Evolutionary conservation across 2,113 vertebrate genomes (phyloP), one percentile per base, ranked within the genome.

Genomic region (Chionomys nivalis): DNA sequence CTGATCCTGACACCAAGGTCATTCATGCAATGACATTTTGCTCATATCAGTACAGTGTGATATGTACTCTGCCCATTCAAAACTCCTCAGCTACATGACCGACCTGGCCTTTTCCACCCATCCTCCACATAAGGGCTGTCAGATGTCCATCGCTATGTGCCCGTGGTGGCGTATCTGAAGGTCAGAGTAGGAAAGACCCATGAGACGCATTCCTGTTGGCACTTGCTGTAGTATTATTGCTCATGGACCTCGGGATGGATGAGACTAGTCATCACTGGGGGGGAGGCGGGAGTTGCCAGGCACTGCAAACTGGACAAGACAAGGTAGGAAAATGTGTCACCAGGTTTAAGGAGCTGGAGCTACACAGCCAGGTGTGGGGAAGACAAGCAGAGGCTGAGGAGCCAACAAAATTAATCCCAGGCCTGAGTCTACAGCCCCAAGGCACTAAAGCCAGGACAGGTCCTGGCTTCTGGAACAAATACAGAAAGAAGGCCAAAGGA

Each of bases 391-490:
- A 91, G 3, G n/a, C 58, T 68, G 1, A 68, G 8, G 86, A 66
- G 86, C 77, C 42, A 94, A 63, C 24, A 91, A 83, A 87, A 47
- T 47, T 33, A 76, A 94, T 81, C 13, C 55, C 65, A 78, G 36
- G 79, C 58, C 55, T 77, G 14, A 94, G n/a, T 52, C 70, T 33
- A 66, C 28, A 49, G 82, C 2, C 81, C 89, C 58, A 65, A 91
- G 24, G 66, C 1, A 16, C 7, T 47, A 82, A 82, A 93, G 77
- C 44, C 81, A 88, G 78, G 58, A 44, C 58, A 55, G 58, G 16
- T 9, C n/a, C 26, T 26, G 28, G 66, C 44, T 52, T 55, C 23
- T 23, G 17, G 49, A 65, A 70, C 61, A 77, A 31, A 75, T 33
- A 39, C 3, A 36, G 65, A 44, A 87, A 49, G 16, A 55, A 66